Evolutionary conservation across 2,113 vertebrate genomes (phyloP).

Genomic region (Collichthys lucidus): DNA sequence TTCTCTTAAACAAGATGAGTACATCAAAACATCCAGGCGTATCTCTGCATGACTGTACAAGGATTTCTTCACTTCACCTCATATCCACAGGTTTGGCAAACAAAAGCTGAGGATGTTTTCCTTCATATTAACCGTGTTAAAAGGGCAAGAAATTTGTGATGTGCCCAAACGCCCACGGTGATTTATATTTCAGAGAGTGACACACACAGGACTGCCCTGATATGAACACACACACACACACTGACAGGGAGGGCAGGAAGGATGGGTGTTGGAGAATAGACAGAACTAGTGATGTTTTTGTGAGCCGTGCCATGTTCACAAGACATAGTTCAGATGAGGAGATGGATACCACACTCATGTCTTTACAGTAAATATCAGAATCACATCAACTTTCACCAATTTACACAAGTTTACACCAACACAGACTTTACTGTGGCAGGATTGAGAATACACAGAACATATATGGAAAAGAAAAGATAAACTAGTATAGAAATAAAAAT

Average conservation of each 20-base stretch:
- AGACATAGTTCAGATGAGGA: neutral
- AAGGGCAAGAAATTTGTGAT: neutral
- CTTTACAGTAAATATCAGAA: neutral
- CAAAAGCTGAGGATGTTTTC: slow-evolving; percentile 10
- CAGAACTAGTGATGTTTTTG: slow-evolving; percentile 2
- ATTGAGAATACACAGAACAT: no score
- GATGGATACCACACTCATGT: neutral
- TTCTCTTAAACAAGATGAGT: neutral
- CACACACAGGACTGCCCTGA: slow-evolving; percentile 39
- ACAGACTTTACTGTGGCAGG: no score
- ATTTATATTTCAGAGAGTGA: slow-evolving; percentile 45
- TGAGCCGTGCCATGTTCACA: neutral
- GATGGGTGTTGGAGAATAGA: slow-evolving; percentile 59
- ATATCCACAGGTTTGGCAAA: neutral
- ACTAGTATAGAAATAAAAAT: no score
- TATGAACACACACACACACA: neutral
- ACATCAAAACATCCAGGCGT: neutral
- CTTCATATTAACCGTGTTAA: neutral
- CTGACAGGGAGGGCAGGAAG: slow-evolving; percentile 43
- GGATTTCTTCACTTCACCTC: slow-evolving; percentile 8
- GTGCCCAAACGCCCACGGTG: slow-evolving; percentile 1
- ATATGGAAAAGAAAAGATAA: no score
- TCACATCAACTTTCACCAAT: no score
- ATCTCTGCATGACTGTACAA: neutral
- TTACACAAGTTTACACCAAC: no score